Conservation (phyloP, 2,797 vertebrate genomes). For the Anguilla megastoma region DNA sequence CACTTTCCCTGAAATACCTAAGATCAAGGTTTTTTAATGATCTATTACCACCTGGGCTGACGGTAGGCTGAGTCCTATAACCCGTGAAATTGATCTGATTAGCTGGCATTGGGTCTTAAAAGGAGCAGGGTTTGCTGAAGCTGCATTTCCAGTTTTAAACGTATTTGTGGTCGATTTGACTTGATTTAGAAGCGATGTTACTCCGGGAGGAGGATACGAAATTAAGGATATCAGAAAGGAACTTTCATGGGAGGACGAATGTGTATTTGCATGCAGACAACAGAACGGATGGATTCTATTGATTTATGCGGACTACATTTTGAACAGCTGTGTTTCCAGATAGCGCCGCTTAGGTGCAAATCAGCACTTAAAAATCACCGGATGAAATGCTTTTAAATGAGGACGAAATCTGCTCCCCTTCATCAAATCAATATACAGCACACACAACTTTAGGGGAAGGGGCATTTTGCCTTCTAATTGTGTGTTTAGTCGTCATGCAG, state of each 20-base stretch:
- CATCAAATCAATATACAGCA: slow-evolving; percentile 34
- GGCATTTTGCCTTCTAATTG: slow-evolving; percentile 13
- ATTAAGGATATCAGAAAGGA: slow-evolving; percentile 51
- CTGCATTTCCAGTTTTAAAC: slow-evolving; percentile 55
- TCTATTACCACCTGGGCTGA: slow-evolving; percentile 67
- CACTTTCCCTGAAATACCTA: slow-evolving; percentile 45
- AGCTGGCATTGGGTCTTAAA: slow-evolving; percentile 66
- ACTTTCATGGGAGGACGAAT: slow-evolving; percentile 46
- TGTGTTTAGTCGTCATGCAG: slow-evolving; percentile 12
- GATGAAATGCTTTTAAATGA: slow-evolving; percentile 43
- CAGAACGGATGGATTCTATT: slow-evolving; percentile 36
- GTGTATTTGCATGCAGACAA: slow-evolving; percentile 45
- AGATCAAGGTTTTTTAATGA: slow-evolving; percentile 67
- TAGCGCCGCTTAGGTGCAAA: slow-evolving; percentile 35
- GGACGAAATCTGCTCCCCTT: slow-evolving; percentile 35
- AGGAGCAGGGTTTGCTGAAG: slow-evolving; percentile 59
- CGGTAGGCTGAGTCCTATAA: slow-evolving; percentile 58
- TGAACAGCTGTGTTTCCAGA: slow-evolving; percentile 51
- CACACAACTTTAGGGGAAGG: background rate
- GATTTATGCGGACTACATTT: slow-evolving; percentile 52
- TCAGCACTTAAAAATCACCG: slow-evolving; percentile 33
- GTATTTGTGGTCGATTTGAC: slow-evolving; percentile 56
- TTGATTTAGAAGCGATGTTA: slow-evolving; percentile 52
- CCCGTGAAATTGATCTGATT: slow-evolving; percentile 81
- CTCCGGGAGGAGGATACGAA: slow-evolving; percentile 48